A percentile compares a stretch with the other conserved stretches of the same genome.
These are phyloP conservation scores for Lamellibrachia luymesi DNA, from an alignment of 1,140 invertebrate species.

Conservation along the genomic window DNA sequence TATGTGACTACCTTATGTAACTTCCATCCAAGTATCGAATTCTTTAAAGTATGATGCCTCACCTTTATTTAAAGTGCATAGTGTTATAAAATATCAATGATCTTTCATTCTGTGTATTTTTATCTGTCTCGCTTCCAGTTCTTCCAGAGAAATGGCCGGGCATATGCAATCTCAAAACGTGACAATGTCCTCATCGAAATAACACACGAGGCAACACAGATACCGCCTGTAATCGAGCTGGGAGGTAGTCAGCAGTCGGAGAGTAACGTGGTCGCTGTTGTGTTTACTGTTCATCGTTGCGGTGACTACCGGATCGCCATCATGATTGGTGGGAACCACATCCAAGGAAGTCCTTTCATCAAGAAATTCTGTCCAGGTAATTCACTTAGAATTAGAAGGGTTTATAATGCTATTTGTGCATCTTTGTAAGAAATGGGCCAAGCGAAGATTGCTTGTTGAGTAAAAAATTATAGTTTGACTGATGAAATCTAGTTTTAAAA, in stretches of 20 bases:
- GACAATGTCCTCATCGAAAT: slow-evolving; percentile 85
- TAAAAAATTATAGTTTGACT: neutral
- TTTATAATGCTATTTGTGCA: too few relatives aligned
- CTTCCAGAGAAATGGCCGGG: slow-evolving; percentile 86
- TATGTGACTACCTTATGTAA: too few relatives aligned
- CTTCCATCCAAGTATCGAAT: too few relatives aligned
- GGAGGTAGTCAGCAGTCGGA: slow-evolving; percentile 63
- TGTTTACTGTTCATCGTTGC: slow-evolving; percentile 86
- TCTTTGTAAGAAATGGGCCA: too few relatives aligned
- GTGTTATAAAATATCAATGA: neutral
- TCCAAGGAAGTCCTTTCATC: slow-evolving; percentile 68
- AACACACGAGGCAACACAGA: slow-evolving; percentile 76
- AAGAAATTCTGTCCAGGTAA: slow-evolving; percentile 69
- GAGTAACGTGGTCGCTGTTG: slow-evolving; percentile 81
- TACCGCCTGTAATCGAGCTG: slow-evolving; percentile 79
- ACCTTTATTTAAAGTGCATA: neutral
- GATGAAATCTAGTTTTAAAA: neutral
- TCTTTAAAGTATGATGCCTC: neutral
- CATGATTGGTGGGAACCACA: slow-evolving; percentile 71
- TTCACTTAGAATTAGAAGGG: neutral
- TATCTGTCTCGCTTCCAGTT: slow-evolving; percentile 63
- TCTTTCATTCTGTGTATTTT: neutral
- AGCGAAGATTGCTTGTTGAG: neutral
- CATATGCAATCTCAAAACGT: slow-evolving; percentile 87
- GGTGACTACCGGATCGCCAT: slow-evolving; percentile 85